phyloP scores from a whole-genome alignment of 2,113 vertebrate species.

The Halcyon senegalensis region DNA sequence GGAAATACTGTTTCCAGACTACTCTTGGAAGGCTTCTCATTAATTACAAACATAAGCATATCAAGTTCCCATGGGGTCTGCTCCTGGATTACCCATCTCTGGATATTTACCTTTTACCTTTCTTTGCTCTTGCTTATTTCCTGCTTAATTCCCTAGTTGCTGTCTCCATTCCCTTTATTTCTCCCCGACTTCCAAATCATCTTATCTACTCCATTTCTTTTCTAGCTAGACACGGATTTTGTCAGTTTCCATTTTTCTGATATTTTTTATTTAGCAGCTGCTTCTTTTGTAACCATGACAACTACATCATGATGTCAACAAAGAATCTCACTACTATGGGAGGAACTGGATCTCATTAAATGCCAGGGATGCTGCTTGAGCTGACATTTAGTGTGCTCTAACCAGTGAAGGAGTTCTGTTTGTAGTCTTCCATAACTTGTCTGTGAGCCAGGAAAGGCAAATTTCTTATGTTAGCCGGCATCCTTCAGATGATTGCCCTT shows the following conservation, averaged over 20 bases:
- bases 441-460: not conserved
- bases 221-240: not conserved
- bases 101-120: not conserved
- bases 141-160: not conserved
- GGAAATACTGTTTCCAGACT: not conserved
- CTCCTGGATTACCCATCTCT: not conserved
- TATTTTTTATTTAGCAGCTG: constrained; percentile 17
- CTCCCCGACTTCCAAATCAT: not conserved
- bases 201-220: not conserved
- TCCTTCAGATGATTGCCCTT: not conserved
- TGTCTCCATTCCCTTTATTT: not conserved
- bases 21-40: not conserved
- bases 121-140: not conserved
- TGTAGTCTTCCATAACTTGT: not conserved
- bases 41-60: not conserved
- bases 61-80: not conserved
- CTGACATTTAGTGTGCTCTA: not conserved
- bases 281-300: constrained; percentile 61
- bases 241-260: not conserved
- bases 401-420: not conserved
- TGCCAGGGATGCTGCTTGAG: not conserved
- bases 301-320: constrained; percentile 10
- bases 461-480: not conserved
- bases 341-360: constrained; percentile 14
- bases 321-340: constrained; percentile 5